A percentile compares a stretch with the other conserved stretches of the same genome.
These are phyloP conservation scores for Arenaria interpres DNA, from an alignment of 2,113 vertebrate species.

Conservation along the genomic window DNA sequence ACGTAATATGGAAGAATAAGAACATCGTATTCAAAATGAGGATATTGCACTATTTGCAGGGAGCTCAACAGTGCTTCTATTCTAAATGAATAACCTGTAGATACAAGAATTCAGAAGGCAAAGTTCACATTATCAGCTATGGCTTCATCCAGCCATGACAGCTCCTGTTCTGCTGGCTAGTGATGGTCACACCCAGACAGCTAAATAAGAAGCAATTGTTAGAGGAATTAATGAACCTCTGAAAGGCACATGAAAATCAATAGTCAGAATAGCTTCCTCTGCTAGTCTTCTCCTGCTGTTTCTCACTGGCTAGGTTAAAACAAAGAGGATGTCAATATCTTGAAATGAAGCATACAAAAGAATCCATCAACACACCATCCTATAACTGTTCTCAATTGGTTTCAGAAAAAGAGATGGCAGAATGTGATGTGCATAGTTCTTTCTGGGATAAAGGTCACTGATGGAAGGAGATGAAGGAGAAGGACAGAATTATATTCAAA, in stretches of 20 bases:
- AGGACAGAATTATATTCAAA: neutral
- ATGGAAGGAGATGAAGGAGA: neutral
- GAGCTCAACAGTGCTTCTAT: neutral
- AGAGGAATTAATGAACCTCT: slow-evolving; percentile 56
- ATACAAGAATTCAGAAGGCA: neutral
- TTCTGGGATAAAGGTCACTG: neutral
- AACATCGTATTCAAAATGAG: neutral
- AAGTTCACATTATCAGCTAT: neutral
- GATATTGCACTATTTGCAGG: neutral
- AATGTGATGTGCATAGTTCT: neutral
- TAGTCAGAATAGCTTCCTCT: slow-evolving; percentile 47
- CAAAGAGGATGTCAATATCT: slow-evolving; percentile 20
- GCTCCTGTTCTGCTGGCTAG: neutral
- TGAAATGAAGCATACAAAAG: slow-evolving; percentile 24
- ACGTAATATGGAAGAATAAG: neutral
- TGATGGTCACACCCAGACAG: neutral
- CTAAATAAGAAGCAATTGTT: slow-evolving; percentile 33
- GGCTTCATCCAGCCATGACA: neutral
- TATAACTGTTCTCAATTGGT: neutral
- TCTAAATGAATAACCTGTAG: neutral
- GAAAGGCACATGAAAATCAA: slow-evolving; percentile 61
- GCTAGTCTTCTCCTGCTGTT: neutral
- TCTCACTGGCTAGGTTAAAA: slow-evolving; percentile 41
- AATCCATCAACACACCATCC: neutral
- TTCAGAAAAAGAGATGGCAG: neutral